Conservation (phyloP, 1,140 invertebrate genomes). For the Chironomus striatipennis region DNA sequence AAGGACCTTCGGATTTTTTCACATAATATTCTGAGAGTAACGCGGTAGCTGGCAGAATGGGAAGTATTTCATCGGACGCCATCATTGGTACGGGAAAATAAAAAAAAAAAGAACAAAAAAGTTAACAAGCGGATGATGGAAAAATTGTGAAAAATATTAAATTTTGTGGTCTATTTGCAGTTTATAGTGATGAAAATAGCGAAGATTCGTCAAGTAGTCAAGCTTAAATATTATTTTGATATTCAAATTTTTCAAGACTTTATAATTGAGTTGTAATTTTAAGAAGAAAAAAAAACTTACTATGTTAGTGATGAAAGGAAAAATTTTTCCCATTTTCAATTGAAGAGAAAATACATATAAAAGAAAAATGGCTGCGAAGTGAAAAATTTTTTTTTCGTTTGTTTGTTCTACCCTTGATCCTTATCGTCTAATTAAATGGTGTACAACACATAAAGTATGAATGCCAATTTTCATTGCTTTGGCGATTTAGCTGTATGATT, state of each 20-base stretch:
- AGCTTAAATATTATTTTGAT: not conserved
- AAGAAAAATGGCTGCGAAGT: conserved; percentile 20
- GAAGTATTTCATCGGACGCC: conserved; percentile 12
- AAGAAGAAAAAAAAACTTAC: not conserved
- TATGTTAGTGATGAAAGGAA: not conserved
- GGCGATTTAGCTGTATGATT: conserved; percentile 95
- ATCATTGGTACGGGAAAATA: not conserved
- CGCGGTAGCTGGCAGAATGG: conserved; percentile 42
- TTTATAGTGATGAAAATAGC: not conserved
- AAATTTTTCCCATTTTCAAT: not conserved
- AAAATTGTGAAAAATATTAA: not conserved
- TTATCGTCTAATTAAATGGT: too few species aligned
- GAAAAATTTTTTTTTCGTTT: not conserved
- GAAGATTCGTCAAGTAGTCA: not conserved
- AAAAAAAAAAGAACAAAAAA: too few species aligned
- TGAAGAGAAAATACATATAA: not conserved
- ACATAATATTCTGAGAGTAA: conserved; percentile 42
- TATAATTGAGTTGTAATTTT: not conserved
- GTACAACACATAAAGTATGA: not conserved
- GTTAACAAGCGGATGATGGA: not conserved
- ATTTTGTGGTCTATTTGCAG: not conserved
- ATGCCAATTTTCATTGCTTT: conserved; percentile 55
- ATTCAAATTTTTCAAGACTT: not conserved
- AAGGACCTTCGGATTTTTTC: conserved; percentile 2
- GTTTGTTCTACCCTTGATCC: too few species aligned